Evolutionary conservation across 2,888 invertebrate species (phyloP).

Genomic region (Eurois occulta): DNA sequence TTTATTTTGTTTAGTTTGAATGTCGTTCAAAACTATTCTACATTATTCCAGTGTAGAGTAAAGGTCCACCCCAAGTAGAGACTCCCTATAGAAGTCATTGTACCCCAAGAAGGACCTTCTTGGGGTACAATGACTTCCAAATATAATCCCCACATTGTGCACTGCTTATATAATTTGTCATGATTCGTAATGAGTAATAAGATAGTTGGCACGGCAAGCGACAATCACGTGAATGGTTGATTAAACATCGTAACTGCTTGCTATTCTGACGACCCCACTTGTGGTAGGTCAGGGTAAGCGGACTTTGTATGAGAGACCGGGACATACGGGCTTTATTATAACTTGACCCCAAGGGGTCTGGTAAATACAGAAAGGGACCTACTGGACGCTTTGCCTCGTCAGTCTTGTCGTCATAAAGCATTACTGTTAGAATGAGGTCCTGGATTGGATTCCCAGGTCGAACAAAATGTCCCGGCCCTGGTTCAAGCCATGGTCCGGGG

Average conservation of each 20-base stretch:
- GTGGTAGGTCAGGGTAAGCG: conserved; percentile 22
- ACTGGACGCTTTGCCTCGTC: neutral
- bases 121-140: neutral
- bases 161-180: conserved; percentile 23
- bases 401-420: neutral
- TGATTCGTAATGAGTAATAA: conserved; percentile 16
- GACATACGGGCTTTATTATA: neutral
- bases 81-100: too few species aligned
- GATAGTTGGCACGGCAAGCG: conserved; percentile 30
- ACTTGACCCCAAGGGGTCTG: neutral
- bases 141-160: neutral
- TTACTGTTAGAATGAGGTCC: neutral
- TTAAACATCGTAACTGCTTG: conserved; percentile 19
- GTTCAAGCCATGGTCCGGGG: too few species aligned
- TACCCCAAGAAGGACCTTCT: neutral
- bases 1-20: conserved; percentile 3
- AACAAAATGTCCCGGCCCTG: neutral
- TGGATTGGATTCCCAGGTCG: neutral
- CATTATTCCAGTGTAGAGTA: neutral
- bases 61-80: neutral
- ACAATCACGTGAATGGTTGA: conserved; percentile 41
- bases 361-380: neutral
- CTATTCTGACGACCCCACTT: neutral
- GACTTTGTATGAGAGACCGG: neutral
- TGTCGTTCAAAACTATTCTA: neutral